phyloP scores from a whole-genome alignment of 2,888 invertebrate genomes.

The Tortricodes alternella region DNA sequence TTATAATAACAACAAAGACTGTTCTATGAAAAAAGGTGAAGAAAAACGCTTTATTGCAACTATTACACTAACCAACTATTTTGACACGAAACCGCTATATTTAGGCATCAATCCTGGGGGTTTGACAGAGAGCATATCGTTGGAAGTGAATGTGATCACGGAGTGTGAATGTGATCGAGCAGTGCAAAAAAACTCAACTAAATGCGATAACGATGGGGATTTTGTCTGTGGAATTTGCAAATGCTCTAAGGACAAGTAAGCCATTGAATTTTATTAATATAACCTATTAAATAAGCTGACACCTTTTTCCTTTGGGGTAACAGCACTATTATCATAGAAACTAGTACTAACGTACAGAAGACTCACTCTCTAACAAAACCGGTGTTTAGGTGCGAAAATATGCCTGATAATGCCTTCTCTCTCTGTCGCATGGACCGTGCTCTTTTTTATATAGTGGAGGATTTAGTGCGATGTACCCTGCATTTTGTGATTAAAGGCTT shows the following conservation, averaged over 20 bases:
- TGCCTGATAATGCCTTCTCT: no score
- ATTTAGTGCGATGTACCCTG: no score
- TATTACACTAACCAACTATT: background rate
- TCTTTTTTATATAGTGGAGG: no score
- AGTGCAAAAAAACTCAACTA: background rate
- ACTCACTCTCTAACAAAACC: no score
- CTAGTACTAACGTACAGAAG: no score
- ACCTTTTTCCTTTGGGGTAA: no score
- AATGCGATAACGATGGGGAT: background rate
- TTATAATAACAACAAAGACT: background rate
- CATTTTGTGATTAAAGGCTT: no score
- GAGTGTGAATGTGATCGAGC: slow-evolving; percentile 1
- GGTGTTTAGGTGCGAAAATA: no score
- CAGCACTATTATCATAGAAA: no score
- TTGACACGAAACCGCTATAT: background rate
- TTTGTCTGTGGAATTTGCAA: slow-evolving; percentile 13
- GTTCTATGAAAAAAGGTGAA: background rate
- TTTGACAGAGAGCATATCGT: slow-evolving; percentile 6
- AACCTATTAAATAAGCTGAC: background rate
- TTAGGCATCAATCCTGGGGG: slow-evolving; percentile 14
- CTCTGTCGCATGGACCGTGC: no score
- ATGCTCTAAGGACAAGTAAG: slow-evolving; percentile 15
- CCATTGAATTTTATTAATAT: background rate
- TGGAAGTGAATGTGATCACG: slow-evolving; percentile 4
- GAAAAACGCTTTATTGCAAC: slow-evolving; percentile 4